Evolutionary conservation across 2,113 vertebrate species (phyloP).

Genomic region (Butastur rufipennis): DNA sequence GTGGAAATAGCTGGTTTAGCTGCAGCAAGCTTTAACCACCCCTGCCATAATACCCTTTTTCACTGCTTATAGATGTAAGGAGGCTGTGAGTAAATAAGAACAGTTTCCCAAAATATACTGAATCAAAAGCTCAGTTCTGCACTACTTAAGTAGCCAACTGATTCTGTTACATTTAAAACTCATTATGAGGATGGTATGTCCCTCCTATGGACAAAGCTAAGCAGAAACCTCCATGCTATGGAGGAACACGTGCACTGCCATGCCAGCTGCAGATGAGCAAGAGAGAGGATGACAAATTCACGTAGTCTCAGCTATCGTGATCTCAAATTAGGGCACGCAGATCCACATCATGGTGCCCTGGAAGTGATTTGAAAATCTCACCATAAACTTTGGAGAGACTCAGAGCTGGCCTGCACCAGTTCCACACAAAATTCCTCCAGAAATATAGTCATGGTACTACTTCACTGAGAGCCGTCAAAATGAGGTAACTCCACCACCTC

Average conservation of each 20-base stretch:
- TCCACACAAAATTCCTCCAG: background rate
- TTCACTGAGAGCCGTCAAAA: background rate
- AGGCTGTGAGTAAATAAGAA: background rate
- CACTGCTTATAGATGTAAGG: background rate
- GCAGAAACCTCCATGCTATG: background rate
- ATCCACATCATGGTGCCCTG: background rate
- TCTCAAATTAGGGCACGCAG: background rate
- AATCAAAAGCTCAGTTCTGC: background rate
- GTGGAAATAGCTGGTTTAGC: background rate
- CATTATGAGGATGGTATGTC: background rate
- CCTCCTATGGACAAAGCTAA: background rate
- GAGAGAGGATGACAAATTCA: background rate
- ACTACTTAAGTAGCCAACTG: background rate
- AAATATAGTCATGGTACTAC: background rate
- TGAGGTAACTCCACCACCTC: background rate
- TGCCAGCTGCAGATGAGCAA: background rate
- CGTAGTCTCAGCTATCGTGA: fast-evolving
- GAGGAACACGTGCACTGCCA: background rate
- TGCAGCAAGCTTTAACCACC: background rate
- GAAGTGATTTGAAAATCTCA: background rate
- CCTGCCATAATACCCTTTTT: background rate
- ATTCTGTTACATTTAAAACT: background rate
- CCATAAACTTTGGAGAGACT: background rate
- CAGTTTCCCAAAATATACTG: background rate
- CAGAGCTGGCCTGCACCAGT: background rate